These are phyloP conservation scores for Anguilla japonica DNA, from an alignment of 2,113 vertebrate genomes.

Conservation along the genomic window DNA sequence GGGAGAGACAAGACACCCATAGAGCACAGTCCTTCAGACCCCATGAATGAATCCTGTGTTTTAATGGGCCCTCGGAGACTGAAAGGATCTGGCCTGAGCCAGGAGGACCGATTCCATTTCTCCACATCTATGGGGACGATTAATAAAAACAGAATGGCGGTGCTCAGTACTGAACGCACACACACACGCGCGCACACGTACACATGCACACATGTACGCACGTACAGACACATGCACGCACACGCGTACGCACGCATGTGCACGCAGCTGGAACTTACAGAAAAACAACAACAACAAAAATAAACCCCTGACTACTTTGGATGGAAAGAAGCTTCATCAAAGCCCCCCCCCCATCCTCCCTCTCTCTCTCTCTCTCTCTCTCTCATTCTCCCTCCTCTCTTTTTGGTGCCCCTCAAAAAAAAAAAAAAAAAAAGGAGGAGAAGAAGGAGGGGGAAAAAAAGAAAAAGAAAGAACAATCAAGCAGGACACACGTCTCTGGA, in stretches of 20 bases:
- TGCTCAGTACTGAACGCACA: neutral
- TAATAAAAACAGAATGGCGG: neutral
- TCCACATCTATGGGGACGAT: constrained; percentile 1
- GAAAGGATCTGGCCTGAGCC: neutral
- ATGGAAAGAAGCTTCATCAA: neutral
- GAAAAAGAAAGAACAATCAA: constrained; percentile 14
- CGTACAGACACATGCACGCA: neutral
- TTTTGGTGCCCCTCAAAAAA: constrained; percentile 5
- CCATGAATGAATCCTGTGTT: constrained; percentile 17
- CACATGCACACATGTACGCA: too few relatives aligned
- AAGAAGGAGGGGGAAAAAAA: neutral
- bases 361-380: constrained; percentile 16
- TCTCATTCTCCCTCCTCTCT: constrained; percentile 6
- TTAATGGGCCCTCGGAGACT: neutral
- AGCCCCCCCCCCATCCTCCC: neutral
- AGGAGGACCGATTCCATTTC: neutral
- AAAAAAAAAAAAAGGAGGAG: neutral
- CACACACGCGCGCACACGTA: neutral
- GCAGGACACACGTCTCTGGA: constrained; percentile 57
- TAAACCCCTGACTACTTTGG: neutral
- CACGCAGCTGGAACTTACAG: neutral
- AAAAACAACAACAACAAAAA: constrained; percentile 1
- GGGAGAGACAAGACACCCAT: neutral
- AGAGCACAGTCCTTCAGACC: neutral
- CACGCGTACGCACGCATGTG: neutral